A percentile compares a stretch with the other conserved stretches of the same genome.
These are phyloP conservation scores for Hycleus cichorii DNA, from an alignment of 1,140 invertebrate genomes.

Conservation along the genomic window DNA sequence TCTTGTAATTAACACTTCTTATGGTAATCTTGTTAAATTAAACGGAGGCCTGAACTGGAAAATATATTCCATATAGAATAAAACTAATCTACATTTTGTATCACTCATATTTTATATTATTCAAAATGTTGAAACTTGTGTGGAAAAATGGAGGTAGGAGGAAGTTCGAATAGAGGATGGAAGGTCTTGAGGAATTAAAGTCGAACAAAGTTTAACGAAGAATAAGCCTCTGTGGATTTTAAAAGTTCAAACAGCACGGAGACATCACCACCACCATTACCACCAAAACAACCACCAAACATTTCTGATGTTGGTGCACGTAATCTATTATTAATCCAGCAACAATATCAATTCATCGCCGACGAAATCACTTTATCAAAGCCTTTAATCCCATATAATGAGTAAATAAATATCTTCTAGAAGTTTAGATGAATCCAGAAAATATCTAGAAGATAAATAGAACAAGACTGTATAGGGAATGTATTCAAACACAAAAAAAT, in stretches of 20 bases:
- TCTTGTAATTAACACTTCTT: constrained; percentile 36
- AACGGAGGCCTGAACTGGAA: constrained; percentile 23
- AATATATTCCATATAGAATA: constrained; percentile 25
- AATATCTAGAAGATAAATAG: too few species aligned
- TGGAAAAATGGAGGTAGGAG: too few species aligned
- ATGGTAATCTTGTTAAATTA: constrained; percentile 36
- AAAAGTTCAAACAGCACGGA: constrained; percentile 8
- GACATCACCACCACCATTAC: not conserved
- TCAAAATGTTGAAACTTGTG: not conserved
- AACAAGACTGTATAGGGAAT: too few species aligned
- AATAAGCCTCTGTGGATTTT: constrained; percentile 19
- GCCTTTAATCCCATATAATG: too few species aligned
- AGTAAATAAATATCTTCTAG: too few species aligned
- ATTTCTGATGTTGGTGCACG: constrained; percentile 3
- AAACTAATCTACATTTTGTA: constrained; percentile 32
- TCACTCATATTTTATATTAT: constrained; percentile 24
- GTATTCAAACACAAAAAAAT: not conserved
- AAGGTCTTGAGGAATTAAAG: constrained; percentile 23
- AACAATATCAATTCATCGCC: constrained; percentile 15
- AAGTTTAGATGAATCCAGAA: too few species aligned
- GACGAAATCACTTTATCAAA: too few species aligned
- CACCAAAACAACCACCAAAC: not conserved
- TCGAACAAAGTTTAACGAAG: constrained; percentile 13
- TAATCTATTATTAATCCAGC: constrained; percentile 27
- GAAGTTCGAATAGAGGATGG: not conserved